Evolutionary conservation across 2,113 vertebrate species (phyloP).

Genomic region (Heterochromis multidens): DNA sequence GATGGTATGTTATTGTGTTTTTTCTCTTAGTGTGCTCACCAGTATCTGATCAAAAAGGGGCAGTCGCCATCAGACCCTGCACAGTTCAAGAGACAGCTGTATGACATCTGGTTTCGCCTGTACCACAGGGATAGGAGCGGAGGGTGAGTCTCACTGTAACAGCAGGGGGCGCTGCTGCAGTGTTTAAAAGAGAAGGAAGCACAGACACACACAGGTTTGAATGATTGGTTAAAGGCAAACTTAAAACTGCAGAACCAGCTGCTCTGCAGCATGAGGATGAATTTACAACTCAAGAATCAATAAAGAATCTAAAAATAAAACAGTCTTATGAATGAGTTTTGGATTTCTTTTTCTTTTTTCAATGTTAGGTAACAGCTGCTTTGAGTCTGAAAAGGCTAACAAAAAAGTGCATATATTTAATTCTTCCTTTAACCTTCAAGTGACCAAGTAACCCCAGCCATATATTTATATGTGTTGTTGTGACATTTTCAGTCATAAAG

Average conservation of each 20-base stretch:
- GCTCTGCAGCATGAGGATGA: neutral
- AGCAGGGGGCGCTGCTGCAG: constrained; percentile 1
- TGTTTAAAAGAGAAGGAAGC: neutral
- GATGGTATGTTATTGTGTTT: neutral
- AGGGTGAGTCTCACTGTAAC: constrained; percentile 71
- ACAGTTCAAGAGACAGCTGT: constrained; percentile 83
- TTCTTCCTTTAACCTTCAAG: neutral
- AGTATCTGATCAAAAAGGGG: constrained; percentile 77
- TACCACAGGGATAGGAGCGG: constrained; percentile 76
- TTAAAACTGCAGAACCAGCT: neutral
- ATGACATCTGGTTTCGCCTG: constrained; percentile 85
- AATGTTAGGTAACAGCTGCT: neutral
- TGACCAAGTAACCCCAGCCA: neutral
- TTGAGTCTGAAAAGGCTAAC: neutral
- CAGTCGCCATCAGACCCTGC: constrained; percentile 57
- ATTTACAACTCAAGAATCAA: neutral
- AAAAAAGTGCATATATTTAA: neutral
- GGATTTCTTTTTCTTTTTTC: neutral
- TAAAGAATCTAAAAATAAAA: neutral
- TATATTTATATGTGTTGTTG: neutral
- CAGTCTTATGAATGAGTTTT: neutral
- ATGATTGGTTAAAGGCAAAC: neutral
- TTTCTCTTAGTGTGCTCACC: constrained; percentile 74
- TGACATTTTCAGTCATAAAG: neutral
- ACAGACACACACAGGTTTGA: neutral